A percentile compares a stretch with the other conserved stretches of the same genome.
These are phyloP conservation scores for Delphinapterus leucas DNA, from an alignment of 2,113 vertebrate species.

Conservation along the genomic window DNA sequence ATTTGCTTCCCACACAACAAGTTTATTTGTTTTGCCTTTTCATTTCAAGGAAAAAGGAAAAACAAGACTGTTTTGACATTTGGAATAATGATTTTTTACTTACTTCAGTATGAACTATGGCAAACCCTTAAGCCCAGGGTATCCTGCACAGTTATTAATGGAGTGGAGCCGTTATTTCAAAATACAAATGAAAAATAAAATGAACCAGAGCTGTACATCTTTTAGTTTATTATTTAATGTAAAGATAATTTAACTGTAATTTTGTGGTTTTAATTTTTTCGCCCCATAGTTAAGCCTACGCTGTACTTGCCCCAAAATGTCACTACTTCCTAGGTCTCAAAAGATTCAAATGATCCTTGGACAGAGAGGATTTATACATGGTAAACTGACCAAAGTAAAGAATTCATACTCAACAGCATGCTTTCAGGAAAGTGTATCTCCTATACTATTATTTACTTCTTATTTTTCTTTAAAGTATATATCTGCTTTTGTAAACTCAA, in stretches of 20 bases:
- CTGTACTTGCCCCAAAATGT: neutral
- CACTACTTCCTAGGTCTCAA: neutral
- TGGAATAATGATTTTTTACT: neutral
- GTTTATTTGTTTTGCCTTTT: neutral
- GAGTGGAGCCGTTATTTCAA: neutral
- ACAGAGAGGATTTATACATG: neutral
- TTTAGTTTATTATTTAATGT: neutral
- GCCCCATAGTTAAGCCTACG: neutral
- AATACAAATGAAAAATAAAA: constrained; percentile 28
- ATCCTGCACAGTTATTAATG: neutral
- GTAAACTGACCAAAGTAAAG: neutral
- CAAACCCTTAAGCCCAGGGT: neutral
- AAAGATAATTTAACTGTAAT: neutral
- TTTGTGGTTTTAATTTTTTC: neutral
- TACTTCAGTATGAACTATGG: neutral
- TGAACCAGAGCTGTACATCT: neutral
- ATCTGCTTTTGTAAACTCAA: neutral
- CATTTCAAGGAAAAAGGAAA: neutral
- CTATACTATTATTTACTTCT: neutral
- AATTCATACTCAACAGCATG: neutral
- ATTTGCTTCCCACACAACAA: neutral
- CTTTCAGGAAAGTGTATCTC: neutral
- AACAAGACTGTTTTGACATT: neutral
- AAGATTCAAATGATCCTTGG: neutral
- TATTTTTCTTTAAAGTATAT: neutral